Conservation (phyloP, 2,113 vertebrate genomes). For the Polyodon spathula region DNA sequence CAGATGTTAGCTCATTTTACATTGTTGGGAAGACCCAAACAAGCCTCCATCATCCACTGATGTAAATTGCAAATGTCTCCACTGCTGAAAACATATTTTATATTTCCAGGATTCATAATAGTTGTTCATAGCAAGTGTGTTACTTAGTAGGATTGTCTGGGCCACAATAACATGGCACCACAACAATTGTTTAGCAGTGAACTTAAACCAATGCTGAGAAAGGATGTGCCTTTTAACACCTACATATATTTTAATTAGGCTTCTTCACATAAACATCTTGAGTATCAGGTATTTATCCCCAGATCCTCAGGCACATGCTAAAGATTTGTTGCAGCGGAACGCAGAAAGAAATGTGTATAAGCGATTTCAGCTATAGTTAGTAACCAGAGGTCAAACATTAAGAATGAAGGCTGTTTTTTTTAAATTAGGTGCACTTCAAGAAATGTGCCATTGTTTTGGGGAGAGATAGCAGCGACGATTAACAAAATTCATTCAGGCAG, state of each 20-base stretch:
- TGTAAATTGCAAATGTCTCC: too few relatives aligned
- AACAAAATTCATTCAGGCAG: not conserved
- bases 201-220: not conserved
- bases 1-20: too few relatives aligned
- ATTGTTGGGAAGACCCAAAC: too few relatives aligned
- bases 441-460: not conserved
- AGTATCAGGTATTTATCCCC: not conserved
- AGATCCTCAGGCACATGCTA: conserved; percentile 18
- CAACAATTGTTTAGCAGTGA: not conserved
- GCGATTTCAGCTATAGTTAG: conserved; percentile 35
- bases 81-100: too few relatives aligned
- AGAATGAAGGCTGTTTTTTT: conserved; percentile 36
- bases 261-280: not conserved
- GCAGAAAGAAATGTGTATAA: conserved; percentile 36
- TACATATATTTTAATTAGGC: not conserved
- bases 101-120: too few relatives aligned
- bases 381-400: conserved; percentile 30
- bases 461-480: not conserved
- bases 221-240: conserved; percentile 1
- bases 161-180: not conserved
- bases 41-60: too few relatives aligned
- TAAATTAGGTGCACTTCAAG: conserved; percentile 26
- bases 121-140: too few relatives aligned
- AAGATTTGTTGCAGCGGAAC: conserved; percentile 23
- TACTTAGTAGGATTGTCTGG: too few relatives aligned